These are phyloP conservation scores for Apeltes quadracus DNA, from an alignment of 2,113 vertebrate genomes.

Conservation along the genomic window DNA sequence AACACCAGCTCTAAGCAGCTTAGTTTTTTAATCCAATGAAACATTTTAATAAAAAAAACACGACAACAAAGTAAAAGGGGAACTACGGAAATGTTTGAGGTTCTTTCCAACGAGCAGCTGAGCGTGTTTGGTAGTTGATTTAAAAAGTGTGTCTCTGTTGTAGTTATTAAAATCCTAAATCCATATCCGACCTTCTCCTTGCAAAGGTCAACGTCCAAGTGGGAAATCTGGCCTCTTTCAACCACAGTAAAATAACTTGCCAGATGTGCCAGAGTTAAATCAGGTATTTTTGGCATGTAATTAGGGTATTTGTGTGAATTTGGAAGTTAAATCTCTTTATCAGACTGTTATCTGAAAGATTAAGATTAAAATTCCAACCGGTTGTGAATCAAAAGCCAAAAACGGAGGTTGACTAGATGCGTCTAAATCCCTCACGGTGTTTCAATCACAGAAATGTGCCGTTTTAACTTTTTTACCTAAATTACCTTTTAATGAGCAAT, in stretches of 20 bases:
- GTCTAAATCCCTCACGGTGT: no score
- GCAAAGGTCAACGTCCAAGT: not conserved
- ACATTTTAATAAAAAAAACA: not conserved
- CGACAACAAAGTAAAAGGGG: not conserved
- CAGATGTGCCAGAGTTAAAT: slow-evolving; percentile 2
- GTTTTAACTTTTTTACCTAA: no score
- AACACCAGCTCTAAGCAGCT: not conserved
- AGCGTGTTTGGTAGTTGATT: not conserved
- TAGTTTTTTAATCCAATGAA: not conserved
- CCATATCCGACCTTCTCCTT: not conserved
- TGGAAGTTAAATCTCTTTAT: not conserved
- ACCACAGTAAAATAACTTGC: not conserved
- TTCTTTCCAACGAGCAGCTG: no score
- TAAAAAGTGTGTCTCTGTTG: not conserved
- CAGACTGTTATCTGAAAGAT: not conserved
- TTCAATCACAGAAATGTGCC: not conserved
- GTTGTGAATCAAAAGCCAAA: not conserved
- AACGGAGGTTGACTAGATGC: not conserved
- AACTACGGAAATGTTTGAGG: not conserved
- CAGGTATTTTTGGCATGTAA: not conserved
- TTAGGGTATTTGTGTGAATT: not conserved
- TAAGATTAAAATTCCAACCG: not conserved
- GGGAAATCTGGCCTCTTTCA: not conserved
- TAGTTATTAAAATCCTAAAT: not conserved
- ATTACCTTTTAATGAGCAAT: no score